Percentiles rank a stretch among this genome's conserved stretches.
Conservation (phyloP, 1,140 invertebrate species). For the Teleopsis dalmanni region DNA sequence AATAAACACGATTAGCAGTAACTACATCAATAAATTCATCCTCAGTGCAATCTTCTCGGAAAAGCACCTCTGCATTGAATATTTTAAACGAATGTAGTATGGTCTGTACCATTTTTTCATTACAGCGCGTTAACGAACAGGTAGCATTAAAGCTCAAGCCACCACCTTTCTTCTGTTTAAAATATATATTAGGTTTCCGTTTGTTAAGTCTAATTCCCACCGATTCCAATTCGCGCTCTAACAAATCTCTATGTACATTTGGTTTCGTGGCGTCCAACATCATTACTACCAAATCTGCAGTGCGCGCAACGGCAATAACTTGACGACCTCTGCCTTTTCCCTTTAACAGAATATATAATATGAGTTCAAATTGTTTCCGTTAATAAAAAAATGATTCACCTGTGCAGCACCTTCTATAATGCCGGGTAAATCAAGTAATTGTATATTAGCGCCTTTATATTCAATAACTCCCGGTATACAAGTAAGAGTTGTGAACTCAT, state of each 20-base stretch:
- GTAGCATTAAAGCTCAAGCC: slow-evolving; percentile 99
- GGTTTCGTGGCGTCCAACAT: slow-evolving; percentile 98
- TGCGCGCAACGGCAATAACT: slow-evolving; percentile 94
- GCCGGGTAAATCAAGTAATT: slow-evolving; percentile 93
- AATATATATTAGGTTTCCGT: slow-evolving; percentile 93
- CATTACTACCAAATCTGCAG: slow-evolving; percentile 95
- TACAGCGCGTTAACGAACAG: slow-evolving; percentile 84
- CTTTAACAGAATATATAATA: too few species aligned
- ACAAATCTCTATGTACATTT: slow-evolving; percentile 81
- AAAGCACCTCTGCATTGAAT: slow-evolving; percentile 96
- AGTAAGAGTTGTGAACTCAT: slow-evolving; percentile 98
- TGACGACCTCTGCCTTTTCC: slow-evolving; percentile 81
- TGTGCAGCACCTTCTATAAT: slow-evolving; percentile 95
- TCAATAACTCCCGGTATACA: slow-evolving; percentile 99
- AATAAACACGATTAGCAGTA: slow-evolving; percentile 91
- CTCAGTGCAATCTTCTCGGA: slow-evolving; percentile 89
- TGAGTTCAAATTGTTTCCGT: not conserved
- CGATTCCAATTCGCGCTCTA: slow-evolving; percentile 91
- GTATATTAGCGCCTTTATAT: slow-evolving; percentile 97
- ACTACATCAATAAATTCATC: slow-evolving; percentile 99
- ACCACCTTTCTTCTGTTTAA: slow-evolving; percentile 96
- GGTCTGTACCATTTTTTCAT: slow-evolving; percentile 97
- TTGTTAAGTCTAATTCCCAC: slow-evolving; percentile 95
- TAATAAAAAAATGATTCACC: slow-evolving; percentile 27
- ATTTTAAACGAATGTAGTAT: slow-evolving; percentile 99